Percentiles rank a stretch among this genome's conserved stretches.
Conservation (phyloP, 2,797 vertebrate genomes). For the Neopelma chrysocephalum region DNA sequence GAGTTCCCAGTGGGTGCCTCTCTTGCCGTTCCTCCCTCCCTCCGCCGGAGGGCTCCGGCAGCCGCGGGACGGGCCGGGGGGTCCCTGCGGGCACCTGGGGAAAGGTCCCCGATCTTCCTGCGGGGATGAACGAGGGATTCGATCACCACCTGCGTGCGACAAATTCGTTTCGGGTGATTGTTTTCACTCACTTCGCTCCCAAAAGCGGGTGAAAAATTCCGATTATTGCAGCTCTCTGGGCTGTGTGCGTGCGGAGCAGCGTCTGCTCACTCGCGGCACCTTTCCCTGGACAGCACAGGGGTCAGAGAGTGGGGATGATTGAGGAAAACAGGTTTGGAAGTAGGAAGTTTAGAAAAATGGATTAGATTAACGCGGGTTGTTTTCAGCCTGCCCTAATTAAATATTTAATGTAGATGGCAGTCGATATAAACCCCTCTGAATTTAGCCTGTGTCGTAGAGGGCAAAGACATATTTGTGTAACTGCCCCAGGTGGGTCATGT, state of each 20-base stretch:
- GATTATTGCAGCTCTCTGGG: neutral
- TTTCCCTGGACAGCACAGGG: neutral
- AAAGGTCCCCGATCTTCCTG: neutral
- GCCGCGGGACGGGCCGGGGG: neutral
- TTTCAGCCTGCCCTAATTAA: neutral
- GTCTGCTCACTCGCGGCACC: neutral
- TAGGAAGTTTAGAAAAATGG: neutral
- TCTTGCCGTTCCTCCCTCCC: neutral
- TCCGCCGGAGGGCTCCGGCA: neutral
- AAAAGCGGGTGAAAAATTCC: neutral
- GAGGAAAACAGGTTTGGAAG: neutral
- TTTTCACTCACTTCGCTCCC: neutral
- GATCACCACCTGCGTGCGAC: neutral
- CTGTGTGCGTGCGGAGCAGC: neutral
- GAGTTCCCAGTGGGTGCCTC: neutral
- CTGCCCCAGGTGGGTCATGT: neutral
- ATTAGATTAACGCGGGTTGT: neutral
- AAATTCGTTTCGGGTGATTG: neutral
- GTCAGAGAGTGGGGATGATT: neutral
- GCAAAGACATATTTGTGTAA: neutral
- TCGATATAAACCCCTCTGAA: neutral
- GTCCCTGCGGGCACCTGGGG: neutral
- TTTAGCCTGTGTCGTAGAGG: neutral
- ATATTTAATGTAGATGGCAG: neutral
- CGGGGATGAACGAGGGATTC: slow-evolving; percentile 1